These are phyloP conservation scores for Lottia scabra DNA, from an alignment of 2,888 invertebrate genomes.

Conservation along the genomic window DNA sequence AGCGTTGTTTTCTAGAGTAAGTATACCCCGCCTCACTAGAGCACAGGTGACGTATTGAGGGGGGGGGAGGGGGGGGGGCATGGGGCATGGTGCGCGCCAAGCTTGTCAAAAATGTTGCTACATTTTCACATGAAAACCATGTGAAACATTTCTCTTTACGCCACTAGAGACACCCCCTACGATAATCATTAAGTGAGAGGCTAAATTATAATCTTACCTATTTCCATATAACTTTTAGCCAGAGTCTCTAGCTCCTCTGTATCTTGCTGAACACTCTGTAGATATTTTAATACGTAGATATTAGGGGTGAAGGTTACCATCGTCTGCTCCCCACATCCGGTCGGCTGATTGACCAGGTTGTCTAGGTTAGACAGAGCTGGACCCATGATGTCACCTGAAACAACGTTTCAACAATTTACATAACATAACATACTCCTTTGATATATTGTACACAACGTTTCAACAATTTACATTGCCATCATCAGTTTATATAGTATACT, in stretches of 20 bases:
- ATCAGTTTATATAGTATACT: neutral
- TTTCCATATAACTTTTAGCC: constrained; percentile 74
- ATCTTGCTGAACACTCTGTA: constrained; percentile 73
- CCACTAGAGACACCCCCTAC: too few species aligned
- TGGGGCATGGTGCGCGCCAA: too few species aligned
- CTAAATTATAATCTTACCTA: too few species aligned
- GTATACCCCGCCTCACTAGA: too few species aligned
- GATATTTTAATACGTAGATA: constrained; percentile 77
- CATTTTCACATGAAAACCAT: too few species aligned
- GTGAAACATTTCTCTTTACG: too few species aligned
- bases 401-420: neutral
- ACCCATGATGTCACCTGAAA: constrained; percentile 57
- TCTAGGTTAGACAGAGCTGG: constrained; percentile 73
- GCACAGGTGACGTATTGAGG: too few species aligned
- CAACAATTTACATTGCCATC: neutral
- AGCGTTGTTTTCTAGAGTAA: too few species aligned
- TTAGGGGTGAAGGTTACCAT: constrained; percentile 84
- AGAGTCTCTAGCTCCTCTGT: constrained; percentile 73
- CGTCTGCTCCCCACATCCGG: constrained; percentile 86
- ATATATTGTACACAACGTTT: neutral
- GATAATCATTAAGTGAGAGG: neutral
- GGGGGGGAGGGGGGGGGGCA: too few species aligned
- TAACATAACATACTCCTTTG: neutral
- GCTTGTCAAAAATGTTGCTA: too few species aligned
- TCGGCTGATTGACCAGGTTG: constrained; percentile 77